These are phyloP conservation scores for Ictalurus punctatus DNA, from an alignment of 2,113 vertebrate species.

Conservation along the genomic window DNA sequence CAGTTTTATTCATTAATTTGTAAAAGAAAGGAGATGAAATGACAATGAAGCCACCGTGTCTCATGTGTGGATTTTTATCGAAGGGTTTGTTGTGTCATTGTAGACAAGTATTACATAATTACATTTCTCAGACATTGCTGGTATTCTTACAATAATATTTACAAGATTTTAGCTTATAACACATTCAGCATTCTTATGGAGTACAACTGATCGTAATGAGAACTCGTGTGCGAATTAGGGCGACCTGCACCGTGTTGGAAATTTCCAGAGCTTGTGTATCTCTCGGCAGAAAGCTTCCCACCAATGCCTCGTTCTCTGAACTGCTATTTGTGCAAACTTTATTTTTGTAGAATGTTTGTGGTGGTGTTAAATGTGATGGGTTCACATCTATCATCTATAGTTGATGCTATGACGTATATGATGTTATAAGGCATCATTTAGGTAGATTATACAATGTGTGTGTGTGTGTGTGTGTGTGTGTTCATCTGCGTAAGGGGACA, in stretches of 20 bases:
- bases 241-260: not conserved
- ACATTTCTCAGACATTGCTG: not conserved
- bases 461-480: not conserved
- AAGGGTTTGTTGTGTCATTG: not conserved
- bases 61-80: not conserved
- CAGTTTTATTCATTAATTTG: slow-evolving; percentile 18
- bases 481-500: not conserved
- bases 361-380: not conserved
- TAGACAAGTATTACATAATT: not conserved
- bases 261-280: not conserved
- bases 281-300: not conserved
- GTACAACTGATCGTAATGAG: not conserved
- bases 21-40: not conserved
- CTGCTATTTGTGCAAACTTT: not conserved
- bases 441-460: not conserved
- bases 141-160: not conserved
- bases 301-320: not conserved
- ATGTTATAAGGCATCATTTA: not conserved
- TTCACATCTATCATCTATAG: not conserved
- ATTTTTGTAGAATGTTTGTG: not conserved
- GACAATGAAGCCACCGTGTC: not conserved
- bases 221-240: not conserved
- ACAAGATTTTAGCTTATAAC: not conserved
- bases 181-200: too few species aligned
- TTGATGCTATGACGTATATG: not conserved